These are phyloP conservation scores for Limenitis camilla DNA, from an alignment of 2,888 invertebrate genomes.

Conservation along the genomic window DNA sequence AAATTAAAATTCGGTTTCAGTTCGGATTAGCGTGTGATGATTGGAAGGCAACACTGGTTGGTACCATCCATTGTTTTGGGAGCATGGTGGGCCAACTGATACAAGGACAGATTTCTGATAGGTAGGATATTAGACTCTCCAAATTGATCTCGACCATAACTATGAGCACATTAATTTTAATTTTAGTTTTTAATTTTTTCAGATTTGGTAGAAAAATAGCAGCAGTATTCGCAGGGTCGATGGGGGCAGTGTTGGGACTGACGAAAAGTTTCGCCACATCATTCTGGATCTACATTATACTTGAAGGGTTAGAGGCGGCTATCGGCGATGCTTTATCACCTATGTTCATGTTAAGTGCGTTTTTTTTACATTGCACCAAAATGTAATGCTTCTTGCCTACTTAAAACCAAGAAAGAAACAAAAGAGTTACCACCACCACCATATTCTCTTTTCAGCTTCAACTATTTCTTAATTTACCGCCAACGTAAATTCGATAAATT, in stretches of 20 bases:
- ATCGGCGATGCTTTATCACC: constrained; percentile 64
- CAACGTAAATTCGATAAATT: too few species aligned
- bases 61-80: constrained; percentile 60
- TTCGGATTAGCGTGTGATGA: constrained; percentile 60
- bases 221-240: constrained; percentile 58
- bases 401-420: too few species aligned
- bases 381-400: too few species aligned
- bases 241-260: constrained; percentile 57
- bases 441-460: too few species aligned
- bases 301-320: constrained; percentile 59
- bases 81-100: constrained; percentile 58
- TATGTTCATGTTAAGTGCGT: constrained; percentile 65
- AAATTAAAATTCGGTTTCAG: too few species aligned
- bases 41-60: constrained; percentile 63
- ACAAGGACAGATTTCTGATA: constrained; percentile 65
- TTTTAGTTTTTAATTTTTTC: too few species aligned
- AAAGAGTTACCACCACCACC: too few species aligned
- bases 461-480: too few species aligned
- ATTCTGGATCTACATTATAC: constrained; percentile 51
- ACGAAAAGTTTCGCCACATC: constrained; percentile 53
- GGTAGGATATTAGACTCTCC: too few species aligned
- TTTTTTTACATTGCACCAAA: neutral
- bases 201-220: constrained; percentile 63
- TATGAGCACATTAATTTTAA: too few species aligned
- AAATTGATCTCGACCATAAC: too few species aligned